Conservation (phyloP, 2,888 invertebrate genomes). For the Alsophila aescularia region DNA sequence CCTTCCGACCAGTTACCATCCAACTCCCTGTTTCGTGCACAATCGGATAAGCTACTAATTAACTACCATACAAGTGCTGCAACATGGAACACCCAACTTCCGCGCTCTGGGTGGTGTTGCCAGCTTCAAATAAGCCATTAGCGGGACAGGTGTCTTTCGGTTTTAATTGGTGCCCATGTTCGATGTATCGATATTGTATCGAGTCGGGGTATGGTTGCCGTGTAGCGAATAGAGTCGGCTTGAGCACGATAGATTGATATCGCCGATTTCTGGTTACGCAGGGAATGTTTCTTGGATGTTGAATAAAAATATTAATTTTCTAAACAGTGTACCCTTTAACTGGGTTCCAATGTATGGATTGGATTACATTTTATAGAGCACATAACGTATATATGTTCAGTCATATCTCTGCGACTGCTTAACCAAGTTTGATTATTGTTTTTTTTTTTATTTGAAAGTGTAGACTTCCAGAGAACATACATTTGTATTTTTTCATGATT, state of each 20-base stretch:
- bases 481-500: too few relatives aligned
- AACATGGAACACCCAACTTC: constrained; percentile 37
- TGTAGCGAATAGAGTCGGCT: constrained; percentile 1
- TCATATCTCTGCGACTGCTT: too few relatives aligned
- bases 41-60: constrained; percentile 40
- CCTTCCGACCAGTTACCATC: not conserved
- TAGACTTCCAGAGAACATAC: too few relatives aligned
- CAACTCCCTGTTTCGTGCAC: constrained; percentile 20
- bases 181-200: constrained; percentile 34
- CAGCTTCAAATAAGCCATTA: constrained; percentile 40
- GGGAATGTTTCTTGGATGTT: not conserved
- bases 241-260: constrained; percentile 5
- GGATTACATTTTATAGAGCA: too few relatives aligned
- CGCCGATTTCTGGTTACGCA: not conserved
- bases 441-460: too few relatives aligned
- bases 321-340: too few relatives aligned
- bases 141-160: constrained; percentile 42
- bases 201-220: constrained; percentile 6
- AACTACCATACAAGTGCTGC: constrained; percentile 35
- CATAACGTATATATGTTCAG: too few relatives aligned
- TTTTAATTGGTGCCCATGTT: constrained; percentile 44
- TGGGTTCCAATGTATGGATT: too few relatives aligned
- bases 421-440: too few relatives aligned
- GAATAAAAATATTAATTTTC: too few relatives aligned
- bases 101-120: constrained; percentile 41